A percentile compares a stretch with the other conserved stretches of the same genome.
Evolutionary conservation across 2,888 invertebrate genomes (phyloP).

Genomic region (Furcula furcula): DNA sequence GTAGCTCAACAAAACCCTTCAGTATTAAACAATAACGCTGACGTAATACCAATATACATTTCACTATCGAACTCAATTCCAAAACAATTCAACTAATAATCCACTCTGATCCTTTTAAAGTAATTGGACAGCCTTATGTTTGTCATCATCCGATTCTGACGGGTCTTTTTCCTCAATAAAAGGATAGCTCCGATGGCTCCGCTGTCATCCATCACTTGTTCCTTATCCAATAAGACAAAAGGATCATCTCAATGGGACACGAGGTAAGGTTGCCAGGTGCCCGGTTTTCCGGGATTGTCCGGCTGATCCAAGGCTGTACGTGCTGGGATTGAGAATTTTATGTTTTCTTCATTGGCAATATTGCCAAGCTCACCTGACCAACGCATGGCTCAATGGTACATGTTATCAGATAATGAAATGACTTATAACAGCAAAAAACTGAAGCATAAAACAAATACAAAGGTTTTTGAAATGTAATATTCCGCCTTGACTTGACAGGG

Average conservation of each 20-base stretch:
- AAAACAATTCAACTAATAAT: conserved; percentile 25
- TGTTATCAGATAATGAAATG: no score
- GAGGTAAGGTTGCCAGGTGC: conserved; percentile 7
- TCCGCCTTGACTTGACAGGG: no score
- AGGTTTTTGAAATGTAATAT: no score
- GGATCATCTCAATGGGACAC: conserved; percentile 33
- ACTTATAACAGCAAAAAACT: no score
- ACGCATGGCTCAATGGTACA: no score
- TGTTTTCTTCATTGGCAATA: no score
- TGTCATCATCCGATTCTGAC: conserved; percentile 30
- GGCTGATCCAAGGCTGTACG: no score
- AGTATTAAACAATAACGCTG: not conserved
- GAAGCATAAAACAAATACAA: no score
- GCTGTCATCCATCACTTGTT: conserved; percentile 34
- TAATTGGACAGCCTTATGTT: conserved; percentile 36
- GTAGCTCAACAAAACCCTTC: no score
- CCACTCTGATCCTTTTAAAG: conserved; percentile 31
- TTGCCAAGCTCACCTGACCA: no score
- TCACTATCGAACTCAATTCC: conserved; percentile 15
- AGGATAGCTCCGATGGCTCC: conserved; percentile 29
- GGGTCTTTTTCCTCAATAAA: conserved; percentile 36
- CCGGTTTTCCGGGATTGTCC: conserved; percentile 2
- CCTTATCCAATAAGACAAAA: conserved; percentile 41
- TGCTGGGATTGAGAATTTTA: no score
- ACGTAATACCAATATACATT: not conserved